phyloP scores from a whole-genome alignment of 2,797 vertebrate genomes.

The Chaetophractus vellerosus region DNA sequence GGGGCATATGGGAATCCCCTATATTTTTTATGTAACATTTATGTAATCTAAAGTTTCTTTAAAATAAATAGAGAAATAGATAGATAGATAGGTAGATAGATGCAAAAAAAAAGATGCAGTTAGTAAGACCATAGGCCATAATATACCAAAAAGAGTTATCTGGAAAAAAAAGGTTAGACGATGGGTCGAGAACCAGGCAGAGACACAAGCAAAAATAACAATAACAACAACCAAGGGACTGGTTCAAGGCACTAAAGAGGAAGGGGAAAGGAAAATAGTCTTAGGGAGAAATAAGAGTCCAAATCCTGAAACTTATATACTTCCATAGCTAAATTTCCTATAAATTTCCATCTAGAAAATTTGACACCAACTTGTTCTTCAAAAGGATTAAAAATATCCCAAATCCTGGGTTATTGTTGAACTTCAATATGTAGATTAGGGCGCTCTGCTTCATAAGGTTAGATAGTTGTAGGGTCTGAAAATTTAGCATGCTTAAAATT shows the following conservation, averaged over 20 bases:
- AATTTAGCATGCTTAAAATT: not conserved
- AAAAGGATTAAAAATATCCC: not conserved
- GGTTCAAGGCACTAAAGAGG: not conserved
- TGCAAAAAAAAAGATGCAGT: not conserved
- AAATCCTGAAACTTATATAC: not conserved
- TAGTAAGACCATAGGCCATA: not conserved
- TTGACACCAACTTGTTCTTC: not conserved
- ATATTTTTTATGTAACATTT: no score
- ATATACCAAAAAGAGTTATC: not conserved
- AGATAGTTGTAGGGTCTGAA: not conserved
- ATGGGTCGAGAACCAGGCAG: not conserved
- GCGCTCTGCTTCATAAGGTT: not conserved
- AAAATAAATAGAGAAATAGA: no score
- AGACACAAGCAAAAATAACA: no score
- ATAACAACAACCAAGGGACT: not conserved
- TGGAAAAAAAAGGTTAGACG: not conserved
- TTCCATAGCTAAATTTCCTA: not conserved
- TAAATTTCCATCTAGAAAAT: not conserved
- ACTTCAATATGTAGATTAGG: not conserved
- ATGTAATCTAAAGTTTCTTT: no score
- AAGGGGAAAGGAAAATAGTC: fast-evolving
- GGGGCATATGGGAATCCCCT: no score
- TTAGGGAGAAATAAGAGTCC: not conserved
- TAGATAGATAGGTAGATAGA: no score
- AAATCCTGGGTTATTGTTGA: not conserved